Evolutionary conservation across 2,888 invertebrate species (phyloP).

Genomic region (Campoletis raptor): DNA sequence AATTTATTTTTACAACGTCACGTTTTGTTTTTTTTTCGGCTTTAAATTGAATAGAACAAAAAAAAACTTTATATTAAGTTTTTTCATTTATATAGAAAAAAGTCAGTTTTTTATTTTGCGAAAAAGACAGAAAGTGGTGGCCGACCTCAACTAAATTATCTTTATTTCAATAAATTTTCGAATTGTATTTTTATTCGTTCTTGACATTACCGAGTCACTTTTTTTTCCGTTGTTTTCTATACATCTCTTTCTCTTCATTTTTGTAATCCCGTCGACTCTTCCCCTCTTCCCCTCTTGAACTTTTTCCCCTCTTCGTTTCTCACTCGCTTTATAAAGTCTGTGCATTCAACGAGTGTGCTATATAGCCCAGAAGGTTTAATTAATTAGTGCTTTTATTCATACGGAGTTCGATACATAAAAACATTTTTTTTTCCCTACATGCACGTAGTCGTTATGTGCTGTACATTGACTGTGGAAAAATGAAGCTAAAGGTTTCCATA

Average conservation of each 20-base stretch:
- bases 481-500: not conserved
- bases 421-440: not conserved
- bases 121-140: not conserved
- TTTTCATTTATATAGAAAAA: not conserved
- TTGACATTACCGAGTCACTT: constrained; percentile 1
- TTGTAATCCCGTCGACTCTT: constrained; percentile 25
- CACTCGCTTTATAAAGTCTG: constrained; percentile 14
- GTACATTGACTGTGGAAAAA: not conserved
- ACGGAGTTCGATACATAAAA: constrained; percentile 44
- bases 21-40: not conserved
- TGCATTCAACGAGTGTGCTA: constrained; percentile 22
- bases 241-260: not conserved
- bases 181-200: not conserved
- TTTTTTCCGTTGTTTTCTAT: not conserved
- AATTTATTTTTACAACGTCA: not conserved
- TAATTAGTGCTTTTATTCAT: constrained; percentile 66
- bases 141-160: not conserved
- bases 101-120: not conserved
- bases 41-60: not conserved
- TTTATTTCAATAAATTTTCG: not conserved
- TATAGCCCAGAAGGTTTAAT: constrained; percentile 47
- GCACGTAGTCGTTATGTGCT: too few relatives aligned
- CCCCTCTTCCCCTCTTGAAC: too few relatives aligned
- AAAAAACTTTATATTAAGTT: not conserved
- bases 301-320: constrained; percentile 20